Conservation (phyloP, 2,888 invertebrate genomes). For the Pyrrhosoma nymphula region DNA sequence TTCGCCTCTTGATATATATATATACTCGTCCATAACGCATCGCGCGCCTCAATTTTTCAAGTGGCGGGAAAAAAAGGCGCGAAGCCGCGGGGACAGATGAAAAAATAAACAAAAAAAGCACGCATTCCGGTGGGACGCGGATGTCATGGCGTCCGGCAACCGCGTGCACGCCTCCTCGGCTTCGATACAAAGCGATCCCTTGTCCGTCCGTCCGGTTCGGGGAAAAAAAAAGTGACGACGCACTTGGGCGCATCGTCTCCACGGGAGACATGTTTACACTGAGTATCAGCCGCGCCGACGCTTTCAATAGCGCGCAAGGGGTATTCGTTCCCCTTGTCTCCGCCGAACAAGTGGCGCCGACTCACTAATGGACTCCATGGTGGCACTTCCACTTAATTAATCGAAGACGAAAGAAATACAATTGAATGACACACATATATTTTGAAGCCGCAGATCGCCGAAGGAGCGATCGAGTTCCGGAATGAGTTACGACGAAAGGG, state of each 20-base stretch:
- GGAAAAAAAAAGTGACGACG: not conserved
- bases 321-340: not conserved
- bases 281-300: not conserved
- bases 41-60: not conserved
- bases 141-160: not conserved
- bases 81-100: not conserved
- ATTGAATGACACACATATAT: not conserved
- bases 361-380: constrained; percentile 8
- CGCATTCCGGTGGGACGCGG: constrained; percentile 21
- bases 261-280: constrained; percentile 5
- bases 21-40: not conserved
- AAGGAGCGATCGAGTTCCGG: not conserved
- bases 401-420: not conserved
- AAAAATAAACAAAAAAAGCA: not conserved
- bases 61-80: not conserved
- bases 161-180: not conserved
- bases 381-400: constrained; percentile 27
- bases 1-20: not conserved
- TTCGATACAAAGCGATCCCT: not conserved
- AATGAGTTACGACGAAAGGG: not conserved
- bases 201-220: not conserved
- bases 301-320: not conserved
- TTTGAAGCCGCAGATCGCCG: not conserved
- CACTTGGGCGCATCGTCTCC: constrained; percentile 1
- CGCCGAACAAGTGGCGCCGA: not conserved